Base-by-base conservation (phyloP, 2,797 vertebrate genomes). In the Hydrocynus forskahlii region DNA sequence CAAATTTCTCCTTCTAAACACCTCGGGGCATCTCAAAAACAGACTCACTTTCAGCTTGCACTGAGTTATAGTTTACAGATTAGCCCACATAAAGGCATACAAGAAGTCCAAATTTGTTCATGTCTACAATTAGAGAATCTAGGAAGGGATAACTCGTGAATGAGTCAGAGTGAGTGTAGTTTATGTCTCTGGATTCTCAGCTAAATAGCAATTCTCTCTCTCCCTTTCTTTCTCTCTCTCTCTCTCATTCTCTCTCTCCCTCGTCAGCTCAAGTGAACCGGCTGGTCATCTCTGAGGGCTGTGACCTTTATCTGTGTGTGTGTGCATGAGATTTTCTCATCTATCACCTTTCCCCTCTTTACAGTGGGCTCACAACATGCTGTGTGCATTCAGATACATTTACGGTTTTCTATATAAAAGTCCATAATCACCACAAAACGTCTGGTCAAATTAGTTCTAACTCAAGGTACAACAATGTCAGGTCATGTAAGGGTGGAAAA, bases 211-310 rank as follows among this genome's bases (percentile, higher is more conserved):
- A 66, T 73, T 66, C 40, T 59, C 54, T 72, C 29, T 54, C 75
- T 38, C 25, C 91, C 90, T 50, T 74, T 60, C 43, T 80, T 83
- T 13, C 80, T 91, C 89, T 66, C 77, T 93, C 23, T 38, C 73
- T 76, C 52, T 79, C 83, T 17, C 78, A 90, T 89, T 66, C 79
- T 92, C 90, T 35, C 35, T 35, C 52, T 43, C 52, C 21, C 45
- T 70, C 13, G 9, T 73, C 52, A 40, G 50, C 70, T 73, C 52
- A 73, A 73, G 52, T 57, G 52, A 57, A 55, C 57, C 21, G n/a
- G 81, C 40, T 74, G 54, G 43, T 66, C 76, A 82, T 82, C 62
- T 78, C 64, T 78, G 66, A 78, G n/a, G 57, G 69, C 40, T 59
- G 50, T 82, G 81, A 82, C 81, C 82, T 83, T 76, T 80, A 79